Conservation (phyloP, 1,140 invertebrate species). For the Calycopis cecrops region DNA sequence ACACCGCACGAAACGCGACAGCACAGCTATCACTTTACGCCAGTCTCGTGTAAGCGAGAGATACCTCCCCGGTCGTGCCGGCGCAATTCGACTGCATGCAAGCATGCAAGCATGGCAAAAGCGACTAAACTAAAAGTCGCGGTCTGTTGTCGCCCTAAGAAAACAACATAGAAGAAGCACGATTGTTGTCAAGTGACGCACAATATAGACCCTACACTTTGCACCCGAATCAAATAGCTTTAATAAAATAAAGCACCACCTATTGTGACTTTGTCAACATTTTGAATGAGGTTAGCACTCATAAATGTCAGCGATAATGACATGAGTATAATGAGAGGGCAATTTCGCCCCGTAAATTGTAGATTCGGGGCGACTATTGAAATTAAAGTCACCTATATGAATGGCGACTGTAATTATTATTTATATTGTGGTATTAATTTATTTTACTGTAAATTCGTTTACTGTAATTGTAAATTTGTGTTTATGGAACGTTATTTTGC, state of each 20-base stretch:
- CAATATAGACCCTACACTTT: neutral
- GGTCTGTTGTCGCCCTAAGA: too few relatives aligned
- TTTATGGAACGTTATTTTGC: too few relatives aligned
- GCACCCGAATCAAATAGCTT: conserved; percentile 4
- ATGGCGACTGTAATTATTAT: conserved; percentile 10
- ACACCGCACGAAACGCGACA: too few relatives aligned
- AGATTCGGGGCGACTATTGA: conserved; percentile 8
- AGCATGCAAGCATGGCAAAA: too few relatives aligned
- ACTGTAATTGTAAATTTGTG: neutral
- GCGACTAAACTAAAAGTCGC: too few relatives aligned
- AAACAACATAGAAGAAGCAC: too few relatives aligned
- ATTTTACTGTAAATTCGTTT: conserved; percentile 4
- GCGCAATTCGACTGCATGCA: too few relatives aligned
- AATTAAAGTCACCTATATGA: conserved; percentile 12
- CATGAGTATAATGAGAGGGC: conserved; percentile 24
- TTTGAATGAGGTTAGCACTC: conserved; percentile 26
- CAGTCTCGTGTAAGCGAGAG: too few relatives aligned
- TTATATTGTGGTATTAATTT: conserved; percentile 4
- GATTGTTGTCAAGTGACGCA: too few relatives aligned
- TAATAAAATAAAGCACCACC: conserved; percentile 20
- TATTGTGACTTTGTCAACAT: conserved; percentile 25
- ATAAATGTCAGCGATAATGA: conserved; percentile 29
- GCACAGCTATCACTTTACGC: too few relatives aligned
- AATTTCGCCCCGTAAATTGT: conserved; percentile 8
- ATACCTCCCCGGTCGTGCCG: too few relatives aligned